Conservation (phyloP, 2,888 invertebrate genomes). For the Xylocampa areola region DNA sequence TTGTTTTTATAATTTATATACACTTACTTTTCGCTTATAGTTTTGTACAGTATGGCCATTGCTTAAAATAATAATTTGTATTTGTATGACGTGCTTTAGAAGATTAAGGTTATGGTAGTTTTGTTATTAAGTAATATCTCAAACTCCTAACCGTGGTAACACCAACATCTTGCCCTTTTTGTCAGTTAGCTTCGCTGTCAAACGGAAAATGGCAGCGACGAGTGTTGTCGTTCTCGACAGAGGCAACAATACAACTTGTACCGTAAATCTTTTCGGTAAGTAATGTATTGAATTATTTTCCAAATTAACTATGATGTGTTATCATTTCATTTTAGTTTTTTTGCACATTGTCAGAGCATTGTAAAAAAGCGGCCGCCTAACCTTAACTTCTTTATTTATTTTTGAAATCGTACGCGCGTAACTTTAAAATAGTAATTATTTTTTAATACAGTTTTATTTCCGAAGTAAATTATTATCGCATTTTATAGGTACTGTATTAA, state of each 20-base stretch:
- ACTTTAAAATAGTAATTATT: constrained; percentile 73
- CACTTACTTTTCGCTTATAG: no score
- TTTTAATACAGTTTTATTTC: constrained; percentile 6
- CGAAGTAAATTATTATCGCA: constrained; percentile 13
- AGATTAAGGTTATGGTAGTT: constrained; percentile 21
- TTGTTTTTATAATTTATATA: no score
- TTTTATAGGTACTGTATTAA: constrained; percentile 17
- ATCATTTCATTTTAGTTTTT: constrained; percentile 18
- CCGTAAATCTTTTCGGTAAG: constrained; percentile 98
- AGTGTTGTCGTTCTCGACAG: constrained; percentile 98
- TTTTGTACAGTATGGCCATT: no score
- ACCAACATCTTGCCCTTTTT: constrained; percentile 61
- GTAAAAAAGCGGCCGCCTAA: constrained; percentile 68
- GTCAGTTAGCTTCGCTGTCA: constrained; percentile 87
- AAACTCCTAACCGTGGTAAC: constrained; percentile 34
- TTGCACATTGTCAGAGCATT: constrained; percentile 39
- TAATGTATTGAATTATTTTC: constrained; percentile 61
- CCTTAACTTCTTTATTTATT: constrained; percentile 80
- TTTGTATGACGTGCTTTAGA: no score
- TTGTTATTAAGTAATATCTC: constrained; percentile 11
- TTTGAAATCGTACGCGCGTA: constrained; percentile 81
- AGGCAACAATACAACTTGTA: constrained; percentile 98
- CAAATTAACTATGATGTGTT: constrained; percentile 25
- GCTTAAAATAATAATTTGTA: no score
- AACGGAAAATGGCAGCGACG: constrained; percentile 94